Conservation (phyloP, 1,140 invertebrate genomes). For the Bilobella aurantiaca region DNA sequence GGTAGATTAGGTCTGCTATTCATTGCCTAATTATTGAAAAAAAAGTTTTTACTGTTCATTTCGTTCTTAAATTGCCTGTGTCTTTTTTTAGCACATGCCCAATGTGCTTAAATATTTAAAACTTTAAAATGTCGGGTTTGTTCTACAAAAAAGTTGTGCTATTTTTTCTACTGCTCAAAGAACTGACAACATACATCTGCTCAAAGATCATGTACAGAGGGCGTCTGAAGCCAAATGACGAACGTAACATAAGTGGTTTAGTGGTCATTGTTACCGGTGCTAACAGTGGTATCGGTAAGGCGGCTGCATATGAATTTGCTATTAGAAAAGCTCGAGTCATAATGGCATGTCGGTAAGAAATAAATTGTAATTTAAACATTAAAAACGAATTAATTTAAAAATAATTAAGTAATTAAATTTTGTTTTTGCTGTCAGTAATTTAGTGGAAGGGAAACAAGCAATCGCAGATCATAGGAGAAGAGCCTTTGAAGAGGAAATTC, state of each 20-base stretch:
- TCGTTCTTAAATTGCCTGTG: no score
- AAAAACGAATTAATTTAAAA: not conserved
- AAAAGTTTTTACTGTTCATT: no score
- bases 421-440: conserved; percentile 44
- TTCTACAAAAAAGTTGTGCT: not conserved
- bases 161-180: not conserved
- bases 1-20: no score
- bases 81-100: no score
- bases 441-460: conserved; percentile 57
- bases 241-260: conserved; percentile 58
- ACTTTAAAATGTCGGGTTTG: not conserved
- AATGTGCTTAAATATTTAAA: no score
- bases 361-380: not conserved
- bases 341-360: conserved; percentile 45
- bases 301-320: conserved; percentile 12
- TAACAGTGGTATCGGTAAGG: conserved; percentile 58
- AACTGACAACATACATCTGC: not conserved
- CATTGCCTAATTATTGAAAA: no score
- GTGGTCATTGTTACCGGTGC: conserved; percentile 76
- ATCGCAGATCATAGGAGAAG: conserved; percentile 10
- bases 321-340: conserved; percentile 17
- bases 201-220: not conserved
- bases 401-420: not conserved
- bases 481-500: not conserved
- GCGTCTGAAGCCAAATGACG: not conserved